A percentile compares a stretch with the other conserved stretches of the same genome.
phyloP scores from a whole-genome alignment of 2,113 vertebrate genomes.

The Podarcis raffonei region DNA sequence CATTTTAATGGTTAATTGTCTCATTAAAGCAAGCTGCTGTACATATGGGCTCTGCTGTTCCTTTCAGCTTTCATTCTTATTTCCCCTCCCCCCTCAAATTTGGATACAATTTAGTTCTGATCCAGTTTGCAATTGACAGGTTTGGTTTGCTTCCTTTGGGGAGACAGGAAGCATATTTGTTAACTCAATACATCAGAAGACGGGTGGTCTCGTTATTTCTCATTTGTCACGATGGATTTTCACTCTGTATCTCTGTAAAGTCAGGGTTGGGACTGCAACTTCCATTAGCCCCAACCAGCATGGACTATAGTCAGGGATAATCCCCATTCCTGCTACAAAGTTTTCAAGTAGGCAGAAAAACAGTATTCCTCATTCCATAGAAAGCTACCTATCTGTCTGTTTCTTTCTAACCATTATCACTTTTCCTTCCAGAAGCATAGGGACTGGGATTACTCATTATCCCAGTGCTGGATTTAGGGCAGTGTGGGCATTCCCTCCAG shows the following conservation, averaged over 20 bases:
- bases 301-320: too few relatives aligned
- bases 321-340: background rate
- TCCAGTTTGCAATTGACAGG: rapidly evolving
- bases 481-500: too few relatives aligned
- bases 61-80: background rate
- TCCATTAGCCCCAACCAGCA: too few relatives aligned
- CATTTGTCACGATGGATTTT: conserved; percentile 11
- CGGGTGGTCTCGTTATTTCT: background rate
- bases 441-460: background rate
- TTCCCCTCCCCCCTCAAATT: background rate
- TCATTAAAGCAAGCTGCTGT: conserved; percentile 38
- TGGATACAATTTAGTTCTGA: background rate
- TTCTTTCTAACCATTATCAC: background rate
- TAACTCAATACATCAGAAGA: conserved; percentile 15
- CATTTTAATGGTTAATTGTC: conserved; percentile 16
- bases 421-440: background rate
- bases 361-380: background rate
- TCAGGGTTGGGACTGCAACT: too few relatives aligned
- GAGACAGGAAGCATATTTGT: background rate
- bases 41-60: conserved; percentile 6
- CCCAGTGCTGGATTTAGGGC: too few relatives aligned
- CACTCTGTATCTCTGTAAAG: background rate
- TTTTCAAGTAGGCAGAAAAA: conserved; percentile 8
- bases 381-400: background rate
- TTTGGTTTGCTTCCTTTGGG: conserved; percentile 25